Base-by-base conservation (phyloP, 2,113 vertebrate species). In the Rhombomys opimus region DNA sequence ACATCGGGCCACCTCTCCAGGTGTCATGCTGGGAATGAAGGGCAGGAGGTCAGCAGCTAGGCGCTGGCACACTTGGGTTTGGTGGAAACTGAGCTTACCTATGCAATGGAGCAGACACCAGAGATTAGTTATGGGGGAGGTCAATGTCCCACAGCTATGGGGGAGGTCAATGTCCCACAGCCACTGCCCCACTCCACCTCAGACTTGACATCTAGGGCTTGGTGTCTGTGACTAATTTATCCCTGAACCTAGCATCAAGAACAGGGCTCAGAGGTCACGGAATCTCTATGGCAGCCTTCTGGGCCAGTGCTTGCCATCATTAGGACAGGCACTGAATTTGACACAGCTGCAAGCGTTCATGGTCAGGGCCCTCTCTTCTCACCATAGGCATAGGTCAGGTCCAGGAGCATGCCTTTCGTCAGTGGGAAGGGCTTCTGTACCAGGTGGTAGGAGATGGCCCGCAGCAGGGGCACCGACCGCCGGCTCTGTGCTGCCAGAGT, bases 61-160 rank as follows among this genome's bases (percentile, higher is more conserved):
- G 96, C 99, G 98, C 97, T 99, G 99, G 96, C 99, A 98, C 75
- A 99, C 98, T 97, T 99, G 99, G 41, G 98, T 98, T 95, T 99
- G 99, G 90, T 99, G 98, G 98, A 99, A 99, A 98, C 98, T 98
- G 95, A 99, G 98, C 95, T 99, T 99, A 68, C 99, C 99, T 99
- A 97, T 32, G 94, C 73, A 96, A 78, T 50, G 96, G 93, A 96
- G 94, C 25, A 96, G 95, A 97, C 54, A 2, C 52, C 14, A 13
- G 89, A 22, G 78, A 61, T 87, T 15, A 50, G 68, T 67, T 77
- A 23, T 65, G 7, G 70, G 82, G 57, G 15, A 91, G 87, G 78
- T 15, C 11, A 41, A 77, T 0, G 20, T 5, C 67, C 35, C 57
- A 61, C 15, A 46, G 25, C 15, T 77, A 23, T 65, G 7, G 70